phyloP scores from a whole-genome alignment of 2,113 vertebrate genomes.

The Oryzias woworae region DNA sequence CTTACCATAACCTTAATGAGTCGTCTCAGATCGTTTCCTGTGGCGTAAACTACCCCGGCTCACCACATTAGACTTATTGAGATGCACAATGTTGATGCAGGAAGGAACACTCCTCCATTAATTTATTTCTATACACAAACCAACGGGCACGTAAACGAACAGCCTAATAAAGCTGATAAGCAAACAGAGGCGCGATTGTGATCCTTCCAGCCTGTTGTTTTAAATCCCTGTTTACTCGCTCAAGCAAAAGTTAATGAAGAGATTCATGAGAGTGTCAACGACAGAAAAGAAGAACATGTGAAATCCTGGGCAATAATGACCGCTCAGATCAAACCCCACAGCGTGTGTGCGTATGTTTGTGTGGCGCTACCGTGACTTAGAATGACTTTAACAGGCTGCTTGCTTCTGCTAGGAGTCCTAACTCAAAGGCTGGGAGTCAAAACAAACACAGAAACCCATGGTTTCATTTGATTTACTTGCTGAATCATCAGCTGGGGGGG shows the following conservation, averaged over 20 bases:
- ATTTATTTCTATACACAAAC: slow-evolving; percentile 21
- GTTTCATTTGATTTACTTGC: slow-evolving; percentile 44
- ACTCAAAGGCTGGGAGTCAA: slow-evolving; percentile 32
- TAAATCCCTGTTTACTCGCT: not conserved
- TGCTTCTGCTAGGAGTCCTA: slow-evolving; percentile 20
- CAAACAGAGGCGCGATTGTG: not conserved
- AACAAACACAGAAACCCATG: slow-evolving; percentile 28
- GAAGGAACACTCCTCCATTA: slow-evolving; percentile 44
- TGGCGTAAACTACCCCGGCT: slow-evolving; percentile 49
- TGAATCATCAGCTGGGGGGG: slow-evolving; percentile 55
- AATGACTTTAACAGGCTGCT: slow-evolving; percentile 26
- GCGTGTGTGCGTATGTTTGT: not conserved
- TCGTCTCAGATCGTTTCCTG: slow-evolving; percentile 54
- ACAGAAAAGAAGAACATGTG: not conserved
- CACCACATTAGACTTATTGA: slow-evolving; percentile 42
- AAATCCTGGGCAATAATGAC: not conserved
- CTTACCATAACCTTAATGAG: slow-evolving; percentile 56
- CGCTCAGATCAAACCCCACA: not conserved
- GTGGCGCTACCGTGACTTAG: not conserved
- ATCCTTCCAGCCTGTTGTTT: not conserved
- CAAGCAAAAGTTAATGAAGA: not conserved
- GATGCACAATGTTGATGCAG: slow-evolving; percentile 46
- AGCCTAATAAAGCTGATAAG: slow-evolving; percentile 13
- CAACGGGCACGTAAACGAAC: slow-evolving; percentile 11
- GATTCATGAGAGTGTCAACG: not conserved